Evolutionary conservation across 2,113 vertebrate genomes (phyloP), one percentile per base, ranked within the genome.

Genomic region (Onychorhynchus coronatus): DNA sequence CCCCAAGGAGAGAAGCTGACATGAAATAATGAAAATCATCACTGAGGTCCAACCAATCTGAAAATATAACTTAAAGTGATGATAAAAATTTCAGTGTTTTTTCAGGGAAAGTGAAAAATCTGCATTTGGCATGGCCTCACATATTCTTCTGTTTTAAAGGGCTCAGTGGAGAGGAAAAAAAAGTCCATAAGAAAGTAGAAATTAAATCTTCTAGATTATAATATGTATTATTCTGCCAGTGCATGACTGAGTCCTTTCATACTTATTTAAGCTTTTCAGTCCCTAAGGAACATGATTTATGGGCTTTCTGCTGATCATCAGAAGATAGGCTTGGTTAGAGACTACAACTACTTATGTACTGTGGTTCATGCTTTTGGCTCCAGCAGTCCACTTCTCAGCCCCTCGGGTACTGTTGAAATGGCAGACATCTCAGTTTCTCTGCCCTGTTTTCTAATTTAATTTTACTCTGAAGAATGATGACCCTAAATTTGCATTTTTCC

Each of bases 21-120:
- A 46, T 58, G 82, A 88, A 95, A 82, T 63, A 94, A 88, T 70
- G 42, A 91, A 73, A 96, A 80, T 94, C 53, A 85, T 82, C 89
- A 42, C 72, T 52, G 59, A 87, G 58, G 65, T 68, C n/a, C 52
- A 67, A 31, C 61, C 3, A 1, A 83, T 79, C 46, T 2, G 2
- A 94, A 96, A 96, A 89, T 78, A 93, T 58, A 55, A 56, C 37
- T 77, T 75, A 35, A 85, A 85, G 24, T 41, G 52, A 70, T 83
- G 52, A 76, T 73, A 77, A 93, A 95, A 76, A 65, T 11, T 83
- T 91, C 72, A 76, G 31, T 50, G 50, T 53, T 80, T 71, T 72
- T 83, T 91, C 55, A 88, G 55, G 75, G 55, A 76, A 89, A 93
- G 49, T 50, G 46, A 82, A 93, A 42, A 55, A 76, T 85, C 66